Conservation (phyloP, 2,888 invertebrate genomes). For the Clistopyga incitator region DNA sequence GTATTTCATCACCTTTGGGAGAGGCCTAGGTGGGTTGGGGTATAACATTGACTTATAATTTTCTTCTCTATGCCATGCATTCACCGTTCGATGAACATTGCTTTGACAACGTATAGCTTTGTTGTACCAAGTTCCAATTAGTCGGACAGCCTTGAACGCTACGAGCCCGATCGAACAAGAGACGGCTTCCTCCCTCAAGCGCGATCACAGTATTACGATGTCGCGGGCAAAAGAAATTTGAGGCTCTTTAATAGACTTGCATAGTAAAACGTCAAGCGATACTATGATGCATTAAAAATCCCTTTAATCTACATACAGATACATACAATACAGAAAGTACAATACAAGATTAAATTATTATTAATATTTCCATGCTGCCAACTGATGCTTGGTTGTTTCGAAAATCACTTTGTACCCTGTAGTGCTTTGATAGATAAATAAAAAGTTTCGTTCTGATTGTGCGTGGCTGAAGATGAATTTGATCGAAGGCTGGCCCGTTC, state of each 20-base stretch:
- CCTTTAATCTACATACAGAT: too few relatives aligned
- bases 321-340: too few relatives aligned
- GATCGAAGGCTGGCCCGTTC: neutral
- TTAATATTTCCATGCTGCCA: too few relatives aligned
- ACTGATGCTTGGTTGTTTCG: too few relatives aligned
- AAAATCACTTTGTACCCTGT: too few relatives aligned
- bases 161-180: conserved; percentile 14
- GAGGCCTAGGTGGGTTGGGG: neutral
- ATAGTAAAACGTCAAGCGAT: conserved; percentile 3
- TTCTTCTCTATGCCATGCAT: conserved; percentile 15
- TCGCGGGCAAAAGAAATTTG: neutral
- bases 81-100: neutral
- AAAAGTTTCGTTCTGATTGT: neutral
- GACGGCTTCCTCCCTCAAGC: conserved; percentile 9
- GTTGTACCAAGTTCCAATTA: conserved; percentile 25
- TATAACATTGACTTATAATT: neutral
- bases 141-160: conserved; percentile 12
- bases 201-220: neutral
- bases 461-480: neutral
- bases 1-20: neutral
- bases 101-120: conserved; percentile 10
- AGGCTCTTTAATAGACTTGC: neutral
- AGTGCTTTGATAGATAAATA: neutral
- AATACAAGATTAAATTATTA: too few relatives aligned
- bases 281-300: neutral